Conservation (phyloP, 2,797 vertebrate species). For the Aulostomus chinensis region DNA sequence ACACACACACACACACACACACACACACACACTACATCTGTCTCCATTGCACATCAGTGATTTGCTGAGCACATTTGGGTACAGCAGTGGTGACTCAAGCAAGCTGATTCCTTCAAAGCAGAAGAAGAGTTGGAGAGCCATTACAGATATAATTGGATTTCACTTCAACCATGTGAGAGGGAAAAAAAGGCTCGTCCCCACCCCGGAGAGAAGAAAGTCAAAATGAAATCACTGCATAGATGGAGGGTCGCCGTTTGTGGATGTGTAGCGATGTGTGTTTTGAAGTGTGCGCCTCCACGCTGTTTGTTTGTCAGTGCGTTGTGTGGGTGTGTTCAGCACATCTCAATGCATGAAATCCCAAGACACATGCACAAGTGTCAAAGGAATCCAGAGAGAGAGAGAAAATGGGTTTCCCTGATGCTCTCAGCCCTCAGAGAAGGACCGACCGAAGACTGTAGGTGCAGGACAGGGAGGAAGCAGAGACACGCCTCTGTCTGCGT, state of each 20-base stretch:
- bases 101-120: conserved; percentile 68
- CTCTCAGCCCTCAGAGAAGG: conserved; percentile 30
- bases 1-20: conserved; percentile 10
- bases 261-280: conserved; percentile 20
- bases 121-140: conserved; percentile 67
- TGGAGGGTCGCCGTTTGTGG: conserved; percentile 22
- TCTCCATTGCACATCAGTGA: conserved; percentile 51
- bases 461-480: conserved; percentile 16
- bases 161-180: conserved; percentile 72
- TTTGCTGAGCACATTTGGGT: conserved; percentile 59
- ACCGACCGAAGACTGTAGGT: conserved; percentile 30
- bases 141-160: conserved; percentile 78
- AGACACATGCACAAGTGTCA: conserved; percentile 44
- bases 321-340: conserved; percentile 34
- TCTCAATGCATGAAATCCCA: conserved; percentile 41
- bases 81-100: conserved; percentile 66
- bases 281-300: conserved; percentile 1
- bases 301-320: conserved; percentile 11
- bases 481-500: conserved; percentile 13
- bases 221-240: conserved; percentile 60
- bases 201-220: conserved; percentile 58
- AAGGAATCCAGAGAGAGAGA: conserved; percentile 34
- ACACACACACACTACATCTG: conserved; percentile 24
- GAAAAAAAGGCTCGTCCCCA: conserved; percentile 65
- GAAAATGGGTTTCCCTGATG: conserved; percentile 32